phyloP scores from a whole-genome alignment of 2,113 vertebrate genomes.

The Leuciscus idus region DNA sequence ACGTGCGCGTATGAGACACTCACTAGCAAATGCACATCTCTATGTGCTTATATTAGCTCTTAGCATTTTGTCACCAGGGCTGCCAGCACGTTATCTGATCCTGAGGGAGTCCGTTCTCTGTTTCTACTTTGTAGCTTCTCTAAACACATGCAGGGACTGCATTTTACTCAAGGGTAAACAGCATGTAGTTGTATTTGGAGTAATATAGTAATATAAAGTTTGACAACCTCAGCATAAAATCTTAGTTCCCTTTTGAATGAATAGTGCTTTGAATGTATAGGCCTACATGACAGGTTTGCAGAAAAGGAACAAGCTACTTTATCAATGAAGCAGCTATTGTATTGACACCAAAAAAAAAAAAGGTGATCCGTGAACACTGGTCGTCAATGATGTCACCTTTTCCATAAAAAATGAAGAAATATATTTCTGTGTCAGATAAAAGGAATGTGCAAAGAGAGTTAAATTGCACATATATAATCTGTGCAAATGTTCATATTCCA shows the following conservation, averaged over 20 bases:
- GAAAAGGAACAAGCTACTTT: slow-evolving; percentile 35
- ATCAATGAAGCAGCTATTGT: slow-evolving; percentile 28
- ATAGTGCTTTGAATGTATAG: not conserved
- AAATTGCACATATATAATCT: not conserved
- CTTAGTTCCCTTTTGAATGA: slow-evolving; percentile 4
- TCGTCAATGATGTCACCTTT: not conserved
- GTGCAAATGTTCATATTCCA: not conserved
- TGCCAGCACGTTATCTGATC: slow-evolving; percentile 55
- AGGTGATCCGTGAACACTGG: not conserved
- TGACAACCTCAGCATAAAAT: not conserved
- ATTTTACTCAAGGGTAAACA: not conserved
- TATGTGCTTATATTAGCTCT: slow-evolving; percentile 63
- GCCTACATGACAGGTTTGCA: not conserved
- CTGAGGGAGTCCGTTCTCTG: slow-evolving; percentile 46
- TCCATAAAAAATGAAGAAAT: not conserved
- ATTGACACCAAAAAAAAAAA: not conserved
- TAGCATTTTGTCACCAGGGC: slow-evolving; percentile 38
- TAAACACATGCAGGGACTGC: not conserved
- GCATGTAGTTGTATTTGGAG: slow-evolving; percentile 12
- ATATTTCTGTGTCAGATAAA: not conserved
- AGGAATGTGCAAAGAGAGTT: not conserved
- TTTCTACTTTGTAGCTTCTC: not conserved
- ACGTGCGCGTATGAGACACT: not conserved
- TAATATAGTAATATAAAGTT: not conserved
- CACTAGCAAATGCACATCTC: slow-evolving; percentile 29